These are phyloP conservation scores for Phlogophora meticulosa DNA, from an alignment of 2,888 invertebrate species.

Conservation along the genomic window DNA sequence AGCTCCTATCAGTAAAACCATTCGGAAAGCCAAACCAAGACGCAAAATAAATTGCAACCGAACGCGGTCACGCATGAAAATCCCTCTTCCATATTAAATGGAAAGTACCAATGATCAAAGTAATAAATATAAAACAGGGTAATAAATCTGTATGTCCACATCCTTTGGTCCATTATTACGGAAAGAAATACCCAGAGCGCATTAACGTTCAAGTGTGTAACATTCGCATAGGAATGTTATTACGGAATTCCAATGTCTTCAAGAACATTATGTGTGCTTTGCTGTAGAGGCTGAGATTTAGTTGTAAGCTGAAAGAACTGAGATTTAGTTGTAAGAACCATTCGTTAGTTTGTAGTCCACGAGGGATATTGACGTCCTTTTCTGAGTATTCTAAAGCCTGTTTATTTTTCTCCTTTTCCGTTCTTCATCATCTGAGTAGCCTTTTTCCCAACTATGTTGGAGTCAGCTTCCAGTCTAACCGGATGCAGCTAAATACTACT, in stretches of 20 bases:
- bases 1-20: constrained; percentile 38
- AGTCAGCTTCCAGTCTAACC: no score
- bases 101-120: constrained; percentile 66
- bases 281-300: constrained; percentile 43
- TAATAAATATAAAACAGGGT: constrained; percentile 67
- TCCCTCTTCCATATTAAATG: constrained; percentile 62
- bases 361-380: neutral
- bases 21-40: constrained; percentile 47
- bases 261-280: constrained; percentile 41
- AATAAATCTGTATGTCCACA: constrained; percentile 67
- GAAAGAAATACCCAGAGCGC: constrained; percentile 60
- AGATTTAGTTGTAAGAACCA: constrained; percentile 45
- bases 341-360: constrained; percentile 30
- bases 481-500: no score
- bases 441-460: no score
- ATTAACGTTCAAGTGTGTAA: constrained; percentile 66
- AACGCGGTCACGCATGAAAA: constrained; percentile 60
- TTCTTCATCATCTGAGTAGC: no score
- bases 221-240: constrained; percentile 58
- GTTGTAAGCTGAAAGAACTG: constrained; percentile 33
- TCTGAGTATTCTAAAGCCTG: neutral
- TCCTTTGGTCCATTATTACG: constrained; percentile 65
- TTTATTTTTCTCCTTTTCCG: constrained; percentile 1
- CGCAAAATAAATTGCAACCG: constrained; percentile 50
- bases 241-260: constrained; percentile 33